Evolutionary conservation across 2,797 vertebrate genomes (phyloP), one percentile per base, ranked within the genome.

Genomic region (Antrozous pallidus): DNA sequence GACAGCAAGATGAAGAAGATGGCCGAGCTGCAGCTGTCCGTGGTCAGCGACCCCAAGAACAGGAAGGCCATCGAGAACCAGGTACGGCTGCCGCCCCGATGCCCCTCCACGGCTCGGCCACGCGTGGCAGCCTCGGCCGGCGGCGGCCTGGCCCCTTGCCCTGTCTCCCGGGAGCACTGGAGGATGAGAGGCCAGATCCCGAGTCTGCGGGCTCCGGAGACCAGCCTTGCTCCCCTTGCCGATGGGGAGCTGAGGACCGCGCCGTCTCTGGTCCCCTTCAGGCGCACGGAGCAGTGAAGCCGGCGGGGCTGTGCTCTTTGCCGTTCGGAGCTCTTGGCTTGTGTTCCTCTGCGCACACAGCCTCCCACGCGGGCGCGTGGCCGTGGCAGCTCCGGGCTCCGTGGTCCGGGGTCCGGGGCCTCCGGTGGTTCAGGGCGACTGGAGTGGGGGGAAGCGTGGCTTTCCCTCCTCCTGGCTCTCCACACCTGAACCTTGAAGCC

Each of bases 1-100:
- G 99, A 99, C 77, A 98, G 99, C 95, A 99, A 99, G 98, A 99
- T 99, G 99, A 99, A 98, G 97, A 99, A 99, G 98, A 99, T 99
- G 99, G 99, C 99, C 0, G 99, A 99, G 97, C 95, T 99, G 83
- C 99, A 99, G 97, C 98, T 99, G 74, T 99, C 99, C 0, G 98
- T 99, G 69, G 99, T 99, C 97, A 98, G 97, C 0, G 98, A 99
- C 97, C 99, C 99, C 8, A 99, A 99, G 98, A 99, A 99, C 97
- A 98, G 99, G 97, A 99, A 98, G 91, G 99, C 99, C 79, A 99
- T 99, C n/a, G 99, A 99, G 97, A 99, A 99, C 98, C 99, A 99
- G 99, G 99, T 99, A 97, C 96, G 51, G 17, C 4, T 65, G 75
- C n/a, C 0, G 5, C 4, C 4, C 0, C 2, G 0, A 0, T 1